phyloP scores from a whole-genome alignment of 2,797 vertebrate genomes.

The Adelosebastes latens region DNA sequence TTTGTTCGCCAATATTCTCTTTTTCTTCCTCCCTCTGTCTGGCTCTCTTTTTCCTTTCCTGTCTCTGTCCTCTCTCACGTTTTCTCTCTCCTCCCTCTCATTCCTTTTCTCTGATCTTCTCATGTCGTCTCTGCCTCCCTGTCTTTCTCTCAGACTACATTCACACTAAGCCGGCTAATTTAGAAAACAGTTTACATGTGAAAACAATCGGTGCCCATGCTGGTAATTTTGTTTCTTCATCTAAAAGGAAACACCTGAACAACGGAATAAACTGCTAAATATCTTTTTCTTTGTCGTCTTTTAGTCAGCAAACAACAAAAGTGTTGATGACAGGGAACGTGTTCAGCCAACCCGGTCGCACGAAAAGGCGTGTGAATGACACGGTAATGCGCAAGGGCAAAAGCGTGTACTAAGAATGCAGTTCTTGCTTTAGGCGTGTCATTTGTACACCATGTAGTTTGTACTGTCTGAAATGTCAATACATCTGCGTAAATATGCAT shows the following conservation, averaged over 20 bases:
- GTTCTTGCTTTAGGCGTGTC: too few species aligned
- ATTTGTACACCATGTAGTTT: not conserved
- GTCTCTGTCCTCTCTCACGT: not conserved
- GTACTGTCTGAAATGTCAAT: too few species aligned
- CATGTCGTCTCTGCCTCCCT: not conserved
- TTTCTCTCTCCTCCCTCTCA: not conserved
- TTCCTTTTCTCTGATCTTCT: not conserved
- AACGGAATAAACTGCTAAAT: not conserved
- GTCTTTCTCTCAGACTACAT: not conserved
- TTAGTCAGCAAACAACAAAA: not conserved
- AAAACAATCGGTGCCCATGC: too few species aligned
- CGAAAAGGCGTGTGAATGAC: too few species aligned
- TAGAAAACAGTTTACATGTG: not conserved
- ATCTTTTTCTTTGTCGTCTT: not conserved
- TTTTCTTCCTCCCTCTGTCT: not conserved
- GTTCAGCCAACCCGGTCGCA: too few species aligned
- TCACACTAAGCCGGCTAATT: not conserved
- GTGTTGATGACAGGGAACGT: not conserved
- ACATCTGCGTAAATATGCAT: too few species aligned
- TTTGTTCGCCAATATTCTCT: not conserved
- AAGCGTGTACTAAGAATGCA: too few species aligned
- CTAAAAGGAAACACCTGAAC: not conserved
- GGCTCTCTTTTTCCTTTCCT: not conserved
- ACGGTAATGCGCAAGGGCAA: too few species aligned
- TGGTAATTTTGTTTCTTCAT: too few species aligned